Evolutionary conservation across 2,888 invertebrate species (phyloP), one percentile per base, ranked within the genome.

Genomic region (Dryocosmus kuriphilus): DNA sequence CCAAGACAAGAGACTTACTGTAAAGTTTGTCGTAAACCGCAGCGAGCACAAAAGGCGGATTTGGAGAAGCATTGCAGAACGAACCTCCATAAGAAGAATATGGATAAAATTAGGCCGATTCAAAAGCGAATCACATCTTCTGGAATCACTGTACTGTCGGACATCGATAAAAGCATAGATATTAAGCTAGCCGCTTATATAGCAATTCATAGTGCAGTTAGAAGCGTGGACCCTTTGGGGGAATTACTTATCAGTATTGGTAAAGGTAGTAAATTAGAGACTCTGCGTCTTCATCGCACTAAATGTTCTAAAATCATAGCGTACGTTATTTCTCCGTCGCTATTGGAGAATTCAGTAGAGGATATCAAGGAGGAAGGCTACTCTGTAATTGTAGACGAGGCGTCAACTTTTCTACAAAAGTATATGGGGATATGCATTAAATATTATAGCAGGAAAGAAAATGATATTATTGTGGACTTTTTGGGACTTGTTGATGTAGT

Each of bases 251-350:
- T 79, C n/a, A 61, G 77, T 30, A 57, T 82, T 2, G 81, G 84
- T 8, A 79, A 79, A 55, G 78, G 77, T 19, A 65, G 55, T 38
- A 60, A 57, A 46, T 63, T 80, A 24, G 77, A 81, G 71, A 76
- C 61, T n/a, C 30, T 80, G 55, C 71, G 79, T 14, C 76, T 82
- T 63, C 83, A 83, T 67, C 79, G 83, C 22, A 86, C 83, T 14
- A 86, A 85, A 73, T 85, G 81, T 75, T 80, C 84, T 1, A 82
- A 80, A 71, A 65, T 86, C 22, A 83, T 86, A 35, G 76, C 77
- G 22, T 74, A 81, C 35, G 85, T 87, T 2, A 82, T 85, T 11
- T 77, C 80, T 62, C 85, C 19, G 16, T 46, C 19, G 19, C 16
- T 16, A 19, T 16, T 46, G n/a, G n/a, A n/a, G n/a, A n/a, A n/a